A percentile compares a stretch with the other conserved stretches of the same genome.
These are phyloP conservation scores for Platycnemis pennipes DNA, from an alignment of 2,888 invertebrate genomes.

Conservation along the genomic window DNA sequence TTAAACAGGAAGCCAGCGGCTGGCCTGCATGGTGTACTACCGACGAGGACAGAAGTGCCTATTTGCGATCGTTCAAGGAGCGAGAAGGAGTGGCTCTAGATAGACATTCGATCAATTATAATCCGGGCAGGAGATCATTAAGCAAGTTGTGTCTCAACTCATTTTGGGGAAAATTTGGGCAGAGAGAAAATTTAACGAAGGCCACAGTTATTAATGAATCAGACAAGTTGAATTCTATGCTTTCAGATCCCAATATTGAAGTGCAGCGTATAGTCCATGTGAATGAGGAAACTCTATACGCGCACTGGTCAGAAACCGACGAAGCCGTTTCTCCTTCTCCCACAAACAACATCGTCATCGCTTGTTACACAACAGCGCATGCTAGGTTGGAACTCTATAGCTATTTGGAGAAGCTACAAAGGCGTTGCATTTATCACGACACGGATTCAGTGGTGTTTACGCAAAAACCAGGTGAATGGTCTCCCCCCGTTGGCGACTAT, in stretches of 20 bases:
- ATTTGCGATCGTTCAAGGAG: constrained; percentile 70
- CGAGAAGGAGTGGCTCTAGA: constrained; percentile 68
- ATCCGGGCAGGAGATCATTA: too few species aligned
- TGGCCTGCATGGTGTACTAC: constrained; percentile 63
- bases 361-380: constrained; percentile 76
- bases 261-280: constrained; percentile 71
- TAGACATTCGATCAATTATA: background rate
- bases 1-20: background rate
- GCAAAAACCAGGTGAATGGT: constrained; percentile 62
- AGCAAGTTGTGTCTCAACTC: too few species aligned
- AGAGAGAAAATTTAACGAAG: too few species aligned
- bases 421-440: constrained; percentile 76
- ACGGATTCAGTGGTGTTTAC: constrained; percentile 76
- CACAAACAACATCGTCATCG: constrained; percentile 75
- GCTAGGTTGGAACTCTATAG: constrained; percentile 76
- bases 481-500: constrained; percentile 34
- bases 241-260: constrained; percentile 71
- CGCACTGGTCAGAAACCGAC: constrained; percentile 72
- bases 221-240: constrained; percentile 24
- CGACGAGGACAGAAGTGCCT: constrained; percentile 70
- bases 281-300: constrained; percentile 72
- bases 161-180: too few species aligned
- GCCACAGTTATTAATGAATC: too few species aligned
- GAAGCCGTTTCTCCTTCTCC: constrained; percentile 71
- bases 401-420: constrained; percentile 75